Percentiles rank a stretch among this genome's conserved stretches.
Evolutionary conservation across 2,888 invertebrate species (phyloP).

Genomic region (Embidobia sp.): DNA sequence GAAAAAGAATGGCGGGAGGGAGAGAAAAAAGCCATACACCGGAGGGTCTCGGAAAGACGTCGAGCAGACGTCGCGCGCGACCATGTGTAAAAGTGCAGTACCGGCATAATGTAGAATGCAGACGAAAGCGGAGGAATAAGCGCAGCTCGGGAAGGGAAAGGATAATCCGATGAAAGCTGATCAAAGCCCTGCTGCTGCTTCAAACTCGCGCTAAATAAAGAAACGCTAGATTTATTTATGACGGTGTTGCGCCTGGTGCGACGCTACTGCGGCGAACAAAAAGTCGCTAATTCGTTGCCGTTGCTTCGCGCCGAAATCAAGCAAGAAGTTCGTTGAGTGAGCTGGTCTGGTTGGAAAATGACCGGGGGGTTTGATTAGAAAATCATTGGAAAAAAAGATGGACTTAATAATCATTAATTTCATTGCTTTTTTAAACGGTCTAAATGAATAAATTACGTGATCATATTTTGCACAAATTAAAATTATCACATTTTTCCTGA

Average conservation of each 20-base stretch:
- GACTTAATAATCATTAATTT: no score
- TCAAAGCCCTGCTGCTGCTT: slow-evolving; percentile 28
- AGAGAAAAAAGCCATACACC: background rate
- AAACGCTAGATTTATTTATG: slow-evolving; percentile 41
- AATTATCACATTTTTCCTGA: no score
- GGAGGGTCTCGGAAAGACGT: slow-evolving; percentile 22
- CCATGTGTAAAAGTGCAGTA: slow-evolving; percentile 63
- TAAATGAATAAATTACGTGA: no score
- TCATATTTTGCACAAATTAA: no score
- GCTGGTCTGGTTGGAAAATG: no score
- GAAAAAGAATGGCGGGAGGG: slow-evolving; percentile 6
- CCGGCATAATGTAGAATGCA: slow-evolving; percentile 58
- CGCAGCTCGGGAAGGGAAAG: slow-evolving; percentile 26
- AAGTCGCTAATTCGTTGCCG: slow-evolving; percentile 32
- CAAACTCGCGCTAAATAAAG: slow-evolving; percentile 40
- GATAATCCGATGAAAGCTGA: slow-evolving; percentile 60
- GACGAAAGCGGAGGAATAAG: slow-evolving; percentile 37
- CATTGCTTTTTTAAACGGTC: no score
- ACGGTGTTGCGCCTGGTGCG: background rate
- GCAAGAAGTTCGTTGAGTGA: no score
- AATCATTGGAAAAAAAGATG: no score
- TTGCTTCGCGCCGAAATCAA: no score
- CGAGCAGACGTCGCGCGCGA: slow-evolving; percentile 49
- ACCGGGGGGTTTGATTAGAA: no score
- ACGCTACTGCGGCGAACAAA: slow-evolving; percentile 8